Evolutionary conservation across 2,888 invertebrate species (phyloP), one percentile per base, ranked within the genome.

Genomic region (Drosophila infuscata): DNA sequence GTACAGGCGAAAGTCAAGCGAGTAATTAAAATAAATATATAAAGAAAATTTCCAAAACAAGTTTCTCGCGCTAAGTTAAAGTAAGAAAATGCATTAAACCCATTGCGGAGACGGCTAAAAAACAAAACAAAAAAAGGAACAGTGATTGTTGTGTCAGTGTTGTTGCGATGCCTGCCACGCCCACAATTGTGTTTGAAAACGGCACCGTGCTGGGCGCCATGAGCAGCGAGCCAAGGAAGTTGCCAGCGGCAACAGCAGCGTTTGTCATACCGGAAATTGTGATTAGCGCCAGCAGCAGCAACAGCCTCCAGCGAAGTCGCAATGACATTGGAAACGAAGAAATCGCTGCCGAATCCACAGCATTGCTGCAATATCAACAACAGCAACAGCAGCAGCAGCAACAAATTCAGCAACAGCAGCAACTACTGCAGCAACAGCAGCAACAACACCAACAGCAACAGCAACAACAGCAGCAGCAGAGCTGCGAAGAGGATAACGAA

Each of bases 161-260:
- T 51, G 29, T 12, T 49, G 58, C 66, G 62, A 66, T 79, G 73
- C 30, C 76, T 43, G 67, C 82, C 56, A 77, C 76, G 74, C 64
- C 70, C 20, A 76, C 82, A 29, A 78, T 83, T 46, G 85, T 92
- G 43, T 88, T 92, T 68, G 93, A 93, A 74, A 93, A 92, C 76
- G 93, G 93, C 77, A 93, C 93, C 68, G 86, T 93, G 69, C 78
- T 92, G 75, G 93, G 92, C 76, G 87, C 92, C 30, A 82, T 92
- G 70, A 81, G 76, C 60, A 56, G 72, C 54, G 74, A 87, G 43
- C 65, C 68, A 49, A 41, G 69, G 57, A 87, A 80, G 48, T 53
- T 65, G 38, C 70, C 74, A 68, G 25, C 70, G 57, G n/a, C 59
- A 30, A 49, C 67, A 32, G 58, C 60, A 35, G 60, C 74, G 51